These are phyloP conservation scores for Rotaria macrura DNA, from an alignment of 2,888 invertebrate species.

Conservation along the genomic window DNA sequence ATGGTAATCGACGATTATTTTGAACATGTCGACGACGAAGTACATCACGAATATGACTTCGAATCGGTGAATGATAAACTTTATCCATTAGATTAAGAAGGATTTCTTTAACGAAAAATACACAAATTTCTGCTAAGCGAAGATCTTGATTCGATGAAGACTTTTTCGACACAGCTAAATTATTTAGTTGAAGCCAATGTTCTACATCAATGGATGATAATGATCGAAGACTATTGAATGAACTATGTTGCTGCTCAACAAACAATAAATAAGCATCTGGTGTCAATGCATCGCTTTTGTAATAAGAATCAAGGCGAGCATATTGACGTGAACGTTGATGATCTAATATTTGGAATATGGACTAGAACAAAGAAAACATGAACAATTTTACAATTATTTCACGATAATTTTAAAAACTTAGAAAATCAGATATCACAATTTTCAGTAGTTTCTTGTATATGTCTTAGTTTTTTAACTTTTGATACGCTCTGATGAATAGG, in stretches of 20 bases:
- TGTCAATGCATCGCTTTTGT: not conserved
- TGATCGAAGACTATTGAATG: not conserved
- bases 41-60: not conserved
- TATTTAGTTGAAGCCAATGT: not conserved
- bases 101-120: conserved; percentile 1
- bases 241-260: not conserved
- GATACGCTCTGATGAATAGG: no score
- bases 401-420: no score
- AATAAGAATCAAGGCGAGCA: not conserved
- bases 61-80: not conserved
- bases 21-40: not conserved
- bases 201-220: not conserved
- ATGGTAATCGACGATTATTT: not conserved
- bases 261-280: not conserved
- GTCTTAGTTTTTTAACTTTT: no score
- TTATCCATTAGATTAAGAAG: not conserved
- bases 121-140: not conserved
- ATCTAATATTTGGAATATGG: not conserved
- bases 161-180: not conserved
- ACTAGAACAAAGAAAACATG: not conserved
- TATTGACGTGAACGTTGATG: conserved; percentile 1
- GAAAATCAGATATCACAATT: no score
- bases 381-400: no score
- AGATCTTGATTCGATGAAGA: not conserved
- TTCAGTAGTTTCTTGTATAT: no score